Percentiles rank a stretch among this genome's conserved stretches.
Evolutionary conservation across 1,140 invertebrate species (phyloP).

Genomic region (Lanistes nyassanus): DNA sequence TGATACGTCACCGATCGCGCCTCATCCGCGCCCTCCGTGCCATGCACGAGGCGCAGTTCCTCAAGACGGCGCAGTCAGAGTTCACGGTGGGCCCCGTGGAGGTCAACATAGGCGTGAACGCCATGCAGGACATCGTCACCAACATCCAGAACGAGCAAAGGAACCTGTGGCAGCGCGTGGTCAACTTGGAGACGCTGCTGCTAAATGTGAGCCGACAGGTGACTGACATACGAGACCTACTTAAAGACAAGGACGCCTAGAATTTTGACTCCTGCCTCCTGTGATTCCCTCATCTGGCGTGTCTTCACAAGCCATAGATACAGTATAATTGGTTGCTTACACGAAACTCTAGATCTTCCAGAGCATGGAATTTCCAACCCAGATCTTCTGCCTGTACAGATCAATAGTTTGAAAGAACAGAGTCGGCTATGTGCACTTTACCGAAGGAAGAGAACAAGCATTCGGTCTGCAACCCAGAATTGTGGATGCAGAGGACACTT

Average conservation of each 20-base stretch:
- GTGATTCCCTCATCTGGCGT: too few relatives aligned
- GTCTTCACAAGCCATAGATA: too few relatives aligned
- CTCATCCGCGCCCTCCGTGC: slow-evolving; percentile 47
- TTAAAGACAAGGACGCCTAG: slow-evolving; percentile 23
- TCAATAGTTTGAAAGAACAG: too few relatives aligned
- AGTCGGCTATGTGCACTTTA: too few relatives aligned
- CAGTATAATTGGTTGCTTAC: too few relatives aligned
- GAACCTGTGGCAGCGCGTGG: slow-evolving; percentile 35
- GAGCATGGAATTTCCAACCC: too few relatives aligned
- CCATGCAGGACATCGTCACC: slow-evolving; percentile 41
- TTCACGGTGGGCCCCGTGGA: slow-evolving; percentile 50
- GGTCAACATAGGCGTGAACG: slow-evolving; percentile 45
- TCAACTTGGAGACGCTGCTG: slow-evolving; percentile 44
- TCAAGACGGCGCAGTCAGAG: slow-evolving; percentile 45
- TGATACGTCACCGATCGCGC: slow-evolving; percentile 45
- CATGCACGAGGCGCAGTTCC: slow-evolving; percentile 49
- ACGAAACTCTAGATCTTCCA: too few relatives aligned
- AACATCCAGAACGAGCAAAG: slow-evolving; percentile 44
- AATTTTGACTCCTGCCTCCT: too few relatives aligned
- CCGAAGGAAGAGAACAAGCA: too few relatives aligned
- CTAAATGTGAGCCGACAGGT: slow-evolving; percentile 43
- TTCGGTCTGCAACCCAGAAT: too few relatives aligned
- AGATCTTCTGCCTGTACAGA: too few relatives aligned
- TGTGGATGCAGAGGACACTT: too few relatives aligned
- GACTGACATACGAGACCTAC: slow-evolving; percentile 34